Evolutionary conservation across 2,888 invertebrate species (phyloP).

Genomic region (Xanthorhoe spadicearia): DNA sequence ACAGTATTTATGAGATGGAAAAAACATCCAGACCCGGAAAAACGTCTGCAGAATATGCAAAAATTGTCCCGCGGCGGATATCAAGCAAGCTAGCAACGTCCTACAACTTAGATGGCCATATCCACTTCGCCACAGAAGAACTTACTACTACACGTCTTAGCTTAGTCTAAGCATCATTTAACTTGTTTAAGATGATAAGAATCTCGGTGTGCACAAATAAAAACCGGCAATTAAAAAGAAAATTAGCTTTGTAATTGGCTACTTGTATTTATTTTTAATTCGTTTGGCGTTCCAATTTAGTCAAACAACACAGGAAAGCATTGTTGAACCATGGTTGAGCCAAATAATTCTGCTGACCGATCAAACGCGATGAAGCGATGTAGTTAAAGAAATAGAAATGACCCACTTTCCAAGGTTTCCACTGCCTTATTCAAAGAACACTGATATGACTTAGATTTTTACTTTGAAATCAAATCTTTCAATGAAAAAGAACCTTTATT

Average conservation of each 20-base stretch:
- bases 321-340: constrained; percentile 23
- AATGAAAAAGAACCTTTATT: neutral
- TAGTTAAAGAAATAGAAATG: constrained; percentile 26
- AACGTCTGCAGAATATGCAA: too few relatives aligned
- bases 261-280: constrained; percentile 12
- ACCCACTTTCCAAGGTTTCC: constrained; percentile 25
- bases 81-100: too few relatives aligned
- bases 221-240: neutral
- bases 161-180: too few relatives aligned
- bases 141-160: too few relatives aligned
- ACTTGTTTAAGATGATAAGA: neutral
- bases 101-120: too few relatives aligned
- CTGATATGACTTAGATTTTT: neutral
- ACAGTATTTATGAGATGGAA: neutral
- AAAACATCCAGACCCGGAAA: neutral
- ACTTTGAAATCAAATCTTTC: neutral
- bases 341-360: constrained; percentile 21
- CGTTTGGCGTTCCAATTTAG: constrained; percentile 22
- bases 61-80: too few relatives aligned
- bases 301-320: constrained; percentile 15
- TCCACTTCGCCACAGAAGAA: too few relatives aligned
- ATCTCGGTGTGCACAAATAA: neutral
- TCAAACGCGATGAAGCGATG: constrained; percentile 24
- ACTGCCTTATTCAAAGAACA: constrained; percentile 16
- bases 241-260: constrained; percentile 10